Base-by-base conservation (phyloP, 2,888 invertebrate genomes). In the Agrenia bidenticulata region DNA sequence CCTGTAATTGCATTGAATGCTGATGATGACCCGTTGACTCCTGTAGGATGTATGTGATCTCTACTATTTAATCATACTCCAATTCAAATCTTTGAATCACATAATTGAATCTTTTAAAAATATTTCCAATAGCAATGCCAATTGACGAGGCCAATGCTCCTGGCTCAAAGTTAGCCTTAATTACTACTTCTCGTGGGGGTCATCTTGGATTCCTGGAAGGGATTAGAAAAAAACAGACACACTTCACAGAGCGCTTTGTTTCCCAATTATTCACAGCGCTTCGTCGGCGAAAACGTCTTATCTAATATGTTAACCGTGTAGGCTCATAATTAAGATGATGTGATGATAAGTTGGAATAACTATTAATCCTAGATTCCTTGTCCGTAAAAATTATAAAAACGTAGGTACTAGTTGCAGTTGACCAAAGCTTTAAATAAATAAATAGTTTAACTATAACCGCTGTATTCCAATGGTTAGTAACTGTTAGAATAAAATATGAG, bases 11-110 rank as follows among this genome's bases (percentile, higher is more conserved):
- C 90, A 78, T 84, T 94, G 57, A 91, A 87, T 80, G 90, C 94
- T 13, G 90, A 89, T 24, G 94, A 94, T 82, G 94, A 94, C 82
- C 92, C 92, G 2, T 91, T 93, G 81, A 90, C 90, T 79, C 92
- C 92, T n/a, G 79, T 84, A 70, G 83, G 86, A 79, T 86, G 87
- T 87, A 81, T 76, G 69, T 45, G 39, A 15, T 11, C 39, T n/a
- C n/a, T n/a, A n/a, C 9, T 11, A n/a, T n/a, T n/a, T n/a, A n/a
- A n/a, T n/a, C n/a, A n/a, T n/a, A n/a, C n/a, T n/a, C n/a, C n/a
- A n/a, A n/a, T n/a, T n/a, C n/a, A n/a, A n/a, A n/a, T n/a, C n/a
- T n/a, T n/a, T n/a, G n/a, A n/a, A n/a, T n/a, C n/a, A n/a, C n/a
- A n/a, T n/a, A n/a, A n/a, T n/a, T n/a, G n/a, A n/a, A n/a, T n/a